phyloP scores from a whole-genome alignment of 1,140 invertebrate species.

The Cydia splendana region DNA sequence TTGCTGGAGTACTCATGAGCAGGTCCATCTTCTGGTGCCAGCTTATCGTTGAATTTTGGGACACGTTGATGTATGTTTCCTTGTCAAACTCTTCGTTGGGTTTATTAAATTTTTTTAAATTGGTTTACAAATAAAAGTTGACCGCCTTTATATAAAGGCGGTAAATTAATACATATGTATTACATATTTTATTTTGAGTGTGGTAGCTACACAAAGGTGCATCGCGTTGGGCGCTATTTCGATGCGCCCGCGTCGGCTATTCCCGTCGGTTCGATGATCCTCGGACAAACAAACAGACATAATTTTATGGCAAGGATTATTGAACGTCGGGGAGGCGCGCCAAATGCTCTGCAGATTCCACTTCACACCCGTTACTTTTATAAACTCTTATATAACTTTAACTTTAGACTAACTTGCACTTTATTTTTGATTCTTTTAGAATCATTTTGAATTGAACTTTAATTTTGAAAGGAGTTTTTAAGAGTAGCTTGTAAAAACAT shows the following conservation, averaged over 20 bases:
- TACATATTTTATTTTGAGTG: neutral
- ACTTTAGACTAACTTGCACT: neutral
- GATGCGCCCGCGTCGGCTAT: slow-evolving; percentile 45
- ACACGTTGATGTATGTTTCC: too few relatives aligned
- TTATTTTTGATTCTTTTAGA: neutral
- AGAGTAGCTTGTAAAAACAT: neutral
- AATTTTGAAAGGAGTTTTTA: neutral
- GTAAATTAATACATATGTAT: too few relatives aligned
- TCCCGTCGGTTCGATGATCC: slow-evolving; percentile 42
- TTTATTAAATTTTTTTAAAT: too few relatives aligned
- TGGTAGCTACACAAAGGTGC: slow-evolving; percentile 12
- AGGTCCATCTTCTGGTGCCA: too few relatives aligned
- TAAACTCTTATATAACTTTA: neutral
- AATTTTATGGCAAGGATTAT: slow-evolving; percentile 34
- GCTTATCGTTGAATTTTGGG: too few relatives aligned
- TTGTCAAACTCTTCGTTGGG: too few relatives aligned
- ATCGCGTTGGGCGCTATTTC: slow-evolving; percentile 54
- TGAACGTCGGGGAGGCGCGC: slow-evolving; percentile 20
- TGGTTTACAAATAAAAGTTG: neutral
- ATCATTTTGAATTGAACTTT: neutral
- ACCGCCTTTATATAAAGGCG: too few relatives aligned
- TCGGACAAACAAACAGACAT: slow-evolving; percentile 46
- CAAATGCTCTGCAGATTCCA: slow-evolving; percentile 26
- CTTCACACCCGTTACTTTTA: neutral
- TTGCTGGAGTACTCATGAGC: too few relatives aligned